phyloP scores from a whole-genome alignment of 1,140 invertebrate genomes.

The Zaprionus vittiger region DNA sequence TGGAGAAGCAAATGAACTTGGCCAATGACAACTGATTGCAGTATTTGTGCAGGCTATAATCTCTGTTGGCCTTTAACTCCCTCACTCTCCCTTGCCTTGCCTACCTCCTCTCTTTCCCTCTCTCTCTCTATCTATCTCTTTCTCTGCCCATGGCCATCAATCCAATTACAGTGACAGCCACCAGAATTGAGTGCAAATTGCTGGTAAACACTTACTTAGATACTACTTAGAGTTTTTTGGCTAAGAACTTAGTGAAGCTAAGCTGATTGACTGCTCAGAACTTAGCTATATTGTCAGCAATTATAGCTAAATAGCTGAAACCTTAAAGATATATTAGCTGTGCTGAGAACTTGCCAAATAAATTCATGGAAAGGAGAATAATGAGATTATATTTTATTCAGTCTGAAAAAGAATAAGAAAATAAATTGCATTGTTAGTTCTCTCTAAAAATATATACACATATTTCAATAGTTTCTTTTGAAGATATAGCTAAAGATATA shows the following conservation, averaged over 20 bases:
- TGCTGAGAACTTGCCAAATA: background rate
- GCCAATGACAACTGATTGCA: conserved; percentile 2
- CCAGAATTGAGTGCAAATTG: background rate
- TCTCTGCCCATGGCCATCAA: background rate
- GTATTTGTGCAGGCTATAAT: background rate
- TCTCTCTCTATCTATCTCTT: background rate
- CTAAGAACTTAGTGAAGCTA: background rate
- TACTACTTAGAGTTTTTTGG: background rate
- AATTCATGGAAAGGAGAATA: background rate
- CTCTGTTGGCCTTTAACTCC: background rate
- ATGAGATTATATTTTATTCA: background rate
- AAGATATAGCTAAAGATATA: background rate
- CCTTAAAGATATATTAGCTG: background rate
- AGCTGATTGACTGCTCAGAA: background rate
- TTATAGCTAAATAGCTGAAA: background rate
- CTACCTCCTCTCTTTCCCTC: background rate
- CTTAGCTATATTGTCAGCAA: background rate
- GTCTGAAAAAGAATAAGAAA: background rate
- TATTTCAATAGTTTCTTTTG: background rate
- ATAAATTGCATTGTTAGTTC: background rate
- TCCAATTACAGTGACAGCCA: conserved; percentile 1
- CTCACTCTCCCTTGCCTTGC: background rate
- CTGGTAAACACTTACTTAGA: background rate
- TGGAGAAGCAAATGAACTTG: background rate
- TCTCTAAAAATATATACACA: background rate